phyloP scores from a whole-genome alignment of 1,140 invertebrate genomes.

The Dreissena rostriformis region DNA sequence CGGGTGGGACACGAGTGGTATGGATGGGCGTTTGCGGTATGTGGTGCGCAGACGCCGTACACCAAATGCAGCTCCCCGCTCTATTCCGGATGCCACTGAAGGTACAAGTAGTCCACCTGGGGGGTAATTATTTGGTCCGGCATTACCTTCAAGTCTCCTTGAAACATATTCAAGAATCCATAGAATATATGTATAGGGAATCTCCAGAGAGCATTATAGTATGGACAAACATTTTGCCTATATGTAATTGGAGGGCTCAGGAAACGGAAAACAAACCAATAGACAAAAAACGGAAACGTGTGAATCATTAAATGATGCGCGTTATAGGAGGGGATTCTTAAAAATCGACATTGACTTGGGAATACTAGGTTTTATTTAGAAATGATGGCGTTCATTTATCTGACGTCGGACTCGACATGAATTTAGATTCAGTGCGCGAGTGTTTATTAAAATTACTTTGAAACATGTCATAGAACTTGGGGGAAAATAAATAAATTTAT shows the following conservation, averaged over 20 bases:
- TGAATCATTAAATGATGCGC: constrained; percentile 10
- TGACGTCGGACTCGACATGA: background rate
- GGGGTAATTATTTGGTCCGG: background rate
- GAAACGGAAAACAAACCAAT: background rate
- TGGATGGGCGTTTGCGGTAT: background rate
- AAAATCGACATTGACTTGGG: background rate
- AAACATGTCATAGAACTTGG: too few relatives aligned
- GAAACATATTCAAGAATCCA: background rate
- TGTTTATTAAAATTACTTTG: too few relatives aligned
- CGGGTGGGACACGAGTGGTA: background rate
- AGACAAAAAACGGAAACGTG: constrained; percentile 3
- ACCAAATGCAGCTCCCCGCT: background rate
- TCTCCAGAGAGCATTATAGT: background rate
- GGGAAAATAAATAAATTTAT: too few relatives aligned
- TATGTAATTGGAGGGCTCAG: background rate
- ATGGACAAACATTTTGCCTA: constrained; percentile 13
- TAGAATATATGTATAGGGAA: background rate
- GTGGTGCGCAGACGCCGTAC: background rate
- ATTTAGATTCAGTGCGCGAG: background rate
- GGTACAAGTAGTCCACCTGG: background rate
- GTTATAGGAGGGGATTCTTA: background rate
- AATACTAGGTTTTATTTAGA: too few relatives aligned
- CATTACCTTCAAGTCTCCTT: background rate
- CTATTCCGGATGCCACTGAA: background rate
- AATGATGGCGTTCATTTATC: too few relatives aligned